A percentile compares a stretch with the other conserved stretches of the same genome.
These are phyloP conservation scores for Trissolcus japonicus DNA, from an alignment of 2,888 invertebrate genomes.

Conservation along the genomic window DNA sequence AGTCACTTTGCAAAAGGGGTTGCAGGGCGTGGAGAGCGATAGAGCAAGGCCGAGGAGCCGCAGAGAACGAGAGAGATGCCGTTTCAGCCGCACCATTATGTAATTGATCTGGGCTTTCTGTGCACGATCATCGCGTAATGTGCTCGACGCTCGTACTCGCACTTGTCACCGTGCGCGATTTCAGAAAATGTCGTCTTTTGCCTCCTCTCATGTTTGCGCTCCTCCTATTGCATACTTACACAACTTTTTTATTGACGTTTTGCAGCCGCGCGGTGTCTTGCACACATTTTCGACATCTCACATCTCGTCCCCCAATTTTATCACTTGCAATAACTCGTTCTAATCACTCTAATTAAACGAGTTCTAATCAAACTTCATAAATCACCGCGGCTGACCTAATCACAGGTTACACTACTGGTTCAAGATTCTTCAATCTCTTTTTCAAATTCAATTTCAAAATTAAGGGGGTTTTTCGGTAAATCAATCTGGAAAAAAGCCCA, in stretches of 20 bases:
- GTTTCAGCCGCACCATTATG: constrained; percentile 72
- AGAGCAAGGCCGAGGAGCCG: constrained; percentile 6
- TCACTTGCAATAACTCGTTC: too few relatives aligned
- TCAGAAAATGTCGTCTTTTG: constrained; percentile 45
- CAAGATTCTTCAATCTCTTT: too few relatives aligned
- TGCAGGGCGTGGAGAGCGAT: constrained; percentile 50
- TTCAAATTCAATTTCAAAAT: too few relatives aligned
- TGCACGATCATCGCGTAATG: constrained; percentile 66
- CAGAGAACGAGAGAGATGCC: constrained; percentile 45
- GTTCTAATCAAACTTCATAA: too few relatives aligned
- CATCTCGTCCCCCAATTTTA: too few relatives aligned
- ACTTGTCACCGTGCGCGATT: constrained; percentile 53
- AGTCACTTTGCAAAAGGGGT: constrained; percentile 74
- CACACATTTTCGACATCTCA: too few relatives aligned
- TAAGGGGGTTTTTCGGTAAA: too few relatives aligned
- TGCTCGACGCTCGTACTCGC: constrained; percentile 55
- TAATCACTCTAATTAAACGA: too few relatives aligned
- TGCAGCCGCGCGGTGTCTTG: constrained; percentile 1
- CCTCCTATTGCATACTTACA: constrained; percentile 40
- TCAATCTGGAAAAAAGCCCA: too few relatives aligned
- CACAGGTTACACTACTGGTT: too few relatives aligned
- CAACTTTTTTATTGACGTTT: constrained; percentile 43
- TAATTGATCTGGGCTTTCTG: constrained; percentile 71
- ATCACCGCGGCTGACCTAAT: too few relatives aligned
- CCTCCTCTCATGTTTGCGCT: constrained; percentile 31